Evolutionary conservation across 2,888 invertebrate species (phyloP), one percentile per base, ranked within the genome.

Genomic region (Tanytarsus gracilentus): DNA sequence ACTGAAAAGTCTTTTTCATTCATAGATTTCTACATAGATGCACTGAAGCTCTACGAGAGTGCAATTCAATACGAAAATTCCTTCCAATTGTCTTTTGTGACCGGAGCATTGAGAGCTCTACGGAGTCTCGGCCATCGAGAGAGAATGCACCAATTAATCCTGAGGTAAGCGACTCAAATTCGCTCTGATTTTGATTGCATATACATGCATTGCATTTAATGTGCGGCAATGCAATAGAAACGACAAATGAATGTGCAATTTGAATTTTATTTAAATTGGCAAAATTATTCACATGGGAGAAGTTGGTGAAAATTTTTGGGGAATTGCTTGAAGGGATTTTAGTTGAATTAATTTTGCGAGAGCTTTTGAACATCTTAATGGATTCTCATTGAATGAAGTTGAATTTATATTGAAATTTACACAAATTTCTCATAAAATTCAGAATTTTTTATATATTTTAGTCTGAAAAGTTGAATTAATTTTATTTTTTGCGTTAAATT

Each of bases 91-190:
- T 59, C 59, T n/a, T 49, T 49, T 25, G 26, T 59, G 11, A 30
- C 49, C 7, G 59, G 59, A 14, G 29, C 59, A 29, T 33, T 49
- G 25, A 59, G 8, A 33, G 26, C 79, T 59, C 72, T 85, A 61
- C 76, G 85, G 62, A 75, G 77, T 61, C 73, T 75, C 33, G 86
- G 86, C 2, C 84, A 85, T 69, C 76, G 77, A 66, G 80, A 83
- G 2, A 74, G 85, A 64, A 74, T 84, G 62, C 77, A 84, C 67
- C 84, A 85, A 69, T 70, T 85, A 33, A 72, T 84, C 30, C 79
- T 81, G 25, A 79, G 85, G 85, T 84, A 65, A 69, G 69, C n/a
- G 50, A 50, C 27, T 29, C 27, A 50, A 18, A 44, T 21, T 48
- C 18, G 21, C 16, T 44, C 11, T 44, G 44, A 23, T 2, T 5